Evolutionary conservation across 23 tunicate genomes (phyloP).

Genomic region (Trididemnum miniatum): DNA sequence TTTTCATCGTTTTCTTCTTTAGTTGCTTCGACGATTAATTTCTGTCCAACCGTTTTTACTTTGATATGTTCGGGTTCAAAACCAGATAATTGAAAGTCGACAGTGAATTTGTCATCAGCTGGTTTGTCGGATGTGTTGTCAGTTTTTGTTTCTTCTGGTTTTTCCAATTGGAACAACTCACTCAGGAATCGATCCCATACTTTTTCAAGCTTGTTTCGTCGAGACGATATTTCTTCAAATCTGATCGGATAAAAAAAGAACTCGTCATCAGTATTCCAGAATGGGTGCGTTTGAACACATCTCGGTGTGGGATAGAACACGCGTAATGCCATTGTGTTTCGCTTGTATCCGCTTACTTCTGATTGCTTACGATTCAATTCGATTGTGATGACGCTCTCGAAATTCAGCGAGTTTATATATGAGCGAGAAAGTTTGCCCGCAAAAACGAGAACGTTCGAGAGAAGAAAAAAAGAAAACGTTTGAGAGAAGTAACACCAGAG

Average conservation of each 20-base stretch:
- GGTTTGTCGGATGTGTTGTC: background rate
- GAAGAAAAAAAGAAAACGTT: background rate
- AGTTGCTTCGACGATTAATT: slow-evolving; percentile 43
- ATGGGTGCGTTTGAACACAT: background rate
- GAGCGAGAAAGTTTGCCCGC: background rate
- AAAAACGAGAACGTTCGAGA: background rate
- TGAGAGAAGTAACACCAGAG: no score
- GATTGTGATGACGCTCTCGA: background rate
- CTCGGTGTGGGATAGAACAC: background rate
- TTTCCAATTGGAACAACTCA: background rate
- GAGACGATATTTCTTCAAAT: background rate
- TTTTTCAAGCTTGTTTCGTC: background rate
- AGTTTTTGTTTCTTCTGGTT: background rate
- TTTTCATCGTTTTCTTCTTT: slow-evolving; percentile 25
- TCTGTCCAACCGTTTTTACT: slow-evolving; percentile 53
- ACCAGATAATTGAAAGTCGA: background rate
- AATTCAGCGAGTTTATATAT: background rate
- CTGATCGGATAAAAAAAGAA: background rate
- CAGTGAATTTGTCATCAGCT: background rate
- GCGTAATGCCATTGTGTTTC: background rate
- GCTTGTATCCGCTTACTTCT: no score
- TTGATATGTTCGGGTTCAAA: slow-evolving; percentile 28
- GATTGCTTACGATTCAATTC: background rate
- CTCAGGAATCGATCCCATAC: background rate
- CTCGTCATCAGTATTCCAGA: background rate